Evolutionary conservation across 2,888 invertebrate genomes (phyloP), one percentile per base, ranked within the genome.

Genomic region (Limnephilus rhombicus): DNA sequence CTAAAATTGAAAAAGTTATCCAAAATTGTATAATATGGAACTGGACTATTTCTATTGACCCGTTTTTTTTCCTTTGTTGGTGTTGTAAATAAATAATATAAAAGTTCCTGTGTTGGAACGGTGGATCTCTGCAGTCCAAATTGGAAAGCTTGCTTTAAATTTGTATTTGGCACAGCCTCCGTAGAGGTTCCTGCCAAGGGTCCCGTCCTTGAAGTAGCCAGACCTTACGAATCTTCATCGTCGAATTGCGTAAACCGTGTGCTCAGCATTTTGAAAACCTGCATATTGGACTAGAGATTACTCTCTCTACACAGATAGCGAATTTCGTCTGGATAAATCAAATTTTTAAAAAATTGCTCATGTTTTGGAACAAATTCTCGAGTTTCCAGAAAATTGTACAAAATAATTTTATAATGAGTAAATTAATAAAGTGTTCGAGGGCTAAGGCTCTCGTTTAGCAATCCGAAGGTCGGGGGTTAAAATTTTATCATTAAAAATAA

Each of bases 121-220:
- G 80, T 29, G 24, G 12, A 68, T 80, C 80, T 89, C 80, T 37
- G 88, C 80, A 80, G 80, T 41, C 37, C 34, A 37, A 80, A 80
- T 68, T 37, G 80, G 37, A 89, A 80, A 89, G 88, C 80, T 89
- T 80, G 41, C 88, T 4, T 80, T 89, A 49, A 87, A 68, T 68
- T 34, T 41, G 15, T 89, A 89, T 89, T 31, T 89, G 88, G 80
- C 88, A 80, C 88, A 68, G 88, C 13, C 87, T 68, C 53, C 15
- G 29, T 31, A 31, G 68, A 45, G 31, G 18, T 83, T 11, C 68
- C 45, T 86, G 86, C 45, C 86, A 45, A 45, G 88, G 37, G 37
- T 89, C 45, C 45, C 80, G 80, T 29, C 88, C 88, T 89, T 89
- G 88, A 89, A 80, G 37, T n/a, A 9, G 80, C 80, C 15, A 68